These are phyloP conservation scores for Synergus laeviventris DNA, from an alignment of 2,888 invertebrate species.

Conservation along the genomic window DNA sequence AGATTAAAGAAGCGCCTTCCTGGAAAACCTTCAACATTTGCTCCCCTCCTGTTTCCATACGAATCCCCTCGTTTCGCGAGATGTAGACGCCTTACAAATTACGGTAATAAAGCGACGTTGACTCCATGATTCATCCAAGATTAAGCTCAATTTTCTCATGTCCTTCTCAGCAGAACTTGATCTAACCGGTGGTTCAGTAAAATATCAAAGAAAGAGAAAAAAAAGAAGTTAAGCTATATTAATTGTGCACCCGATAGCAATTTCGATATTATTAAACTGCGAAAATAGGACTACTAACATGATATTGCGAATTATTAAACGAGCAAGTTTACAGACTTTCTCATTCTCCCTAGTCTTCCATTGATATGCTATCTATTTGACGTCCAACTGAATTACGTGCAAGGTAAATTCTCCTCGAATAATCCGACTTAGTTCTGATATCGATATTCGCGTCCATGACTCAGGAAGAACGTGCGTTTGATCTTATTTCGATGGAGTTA, in stretches of 20 bases:
- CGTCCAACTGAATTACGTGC: slow-evolving; percentile 34
- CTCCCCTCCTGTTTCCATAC: slow-evolving; percentile 6
- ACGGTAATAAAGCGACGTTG: slow-evolving; percentile 52
- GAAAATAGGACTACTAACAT: not conserved
- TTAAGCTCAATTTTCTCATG: slow-evolving; percentile 57
- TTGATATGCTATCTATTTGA: slow-evolving; percentile 24
- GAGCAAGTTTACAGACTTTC: not conserved
- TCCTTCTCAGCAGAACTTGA: slow-evolving; percentile 48
- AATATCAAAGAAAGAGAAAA: slow-evolving; percentile 39
- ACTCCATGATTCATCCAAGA: slow-evolving; percentile 59
- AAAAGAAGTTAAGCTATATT: slow-evolving; percentile 43
- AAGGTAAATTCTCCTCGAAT: slow-evolving; percentile 14
- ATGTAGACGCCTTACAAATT: slow-evolving; percentile 55
- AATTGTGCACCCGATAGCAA: too few species aligned
- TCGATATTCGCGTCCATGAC: slow-evolving; percentile 46
- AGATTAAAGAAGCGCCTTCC: slow-evolving; percentile 9
- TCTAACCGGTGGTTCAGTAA: slow-evolving; percentile 40
- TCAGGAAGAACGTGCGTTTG: slow-evolving; percentile 51
- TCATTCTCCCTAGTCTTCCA: not conserved
- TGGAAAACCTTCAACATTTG: slow-evolving; percentile 19
- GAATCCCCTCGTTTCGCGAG: slow-evolving; percentile 37
- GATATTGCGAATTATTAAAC: not conserved
- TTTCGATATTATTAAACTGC: too few species aligned
- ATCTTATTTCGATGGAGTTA: slow-evolving; percentile 53
- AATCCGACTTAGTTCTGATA: slow-evolving; percentile 35